Percentiles rank a stretch among this genome's conserved stretches.
phyloP scores from a whole-genome alignment of 2,888 invertebrate species.

The Drosophila mimica region DNA sequence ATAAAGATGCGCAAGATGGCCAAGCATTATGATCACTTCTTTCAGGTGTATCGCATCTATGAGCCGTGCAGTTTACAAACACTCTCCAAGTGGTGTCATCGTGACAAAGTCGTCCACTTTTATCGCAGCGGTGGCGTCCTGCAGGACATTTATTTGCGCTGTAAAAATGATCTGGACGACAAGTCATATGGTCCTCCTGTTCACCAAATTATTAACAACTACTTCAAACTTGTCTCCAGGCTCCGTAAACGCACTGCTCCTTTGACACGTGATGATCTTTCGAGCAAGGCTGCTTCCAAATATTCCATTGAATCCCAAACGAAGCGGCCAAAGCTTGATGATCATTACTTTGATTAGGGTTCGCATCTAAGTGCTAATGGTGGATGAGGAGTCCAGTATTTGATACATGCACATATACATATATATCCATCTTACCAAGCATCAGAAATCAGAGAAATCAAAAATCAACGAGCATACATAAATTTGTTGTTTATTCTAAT shows the following conservation, averaged over 20 bases:
- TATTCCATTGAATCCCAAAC: not conserved
- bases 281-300: not conserved
- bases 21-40: constrained; percentile 72
- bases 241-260: constrained; percentile 16
- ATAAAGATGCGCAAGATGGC: constrained; percentile 53
- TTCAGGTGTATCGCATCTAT: constrained; percentile 62
- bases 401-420: no score
- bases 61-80: constrained; percentile 53
- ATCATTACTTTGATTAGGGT: constrained; percentile 5
- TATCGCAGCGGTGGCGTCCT: constrained; percentile 20
- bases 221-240: constrained; percentile 27
- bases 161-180: constrained; percentile 18
- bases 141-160: constrained; percentile 34
- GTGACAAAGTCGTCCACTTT: constrained; percentile 18
- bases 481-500: not conserved
- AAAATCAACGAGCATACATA: not conserved
- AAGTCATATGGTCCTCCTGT: constrained; percentile 1
- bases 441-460: not conserved
- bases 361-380: not conserved
- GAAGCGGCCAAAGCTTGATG: constrained; percentile 22
- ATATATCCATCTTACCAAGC: no score
- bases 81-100: constrained; percentile 68
- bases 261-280: not conserved
- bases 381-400: not conserved
- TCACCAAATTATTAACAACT: constrained; percentile 26